Evolutionary conservation across 1,140 invertebrate genomes (phyloP).

Genomic region (Monochamus saltuarius): DNA sequence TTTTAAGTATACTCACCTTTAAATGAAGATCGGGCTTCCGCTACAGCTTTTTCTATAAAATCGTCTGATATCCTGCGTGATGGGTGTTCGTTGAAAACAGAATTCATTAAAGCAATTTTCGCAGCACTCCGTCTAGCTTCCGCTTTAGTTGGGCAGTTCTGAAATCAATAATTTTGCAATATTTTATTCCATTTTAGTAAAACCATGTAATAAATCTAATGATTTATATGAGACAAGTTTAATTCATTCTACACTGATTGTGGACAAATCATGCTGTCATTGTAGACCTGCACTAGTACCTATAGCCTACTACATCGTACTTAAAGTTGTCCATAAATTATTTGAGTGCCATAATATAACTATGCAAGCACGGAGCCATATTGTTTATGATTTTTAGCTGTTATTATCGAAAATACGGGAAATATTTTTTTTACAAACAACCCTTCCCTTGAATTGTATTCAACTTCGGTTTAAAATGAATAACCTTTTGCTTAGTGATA

Average conservation of each 20-base stretch:
- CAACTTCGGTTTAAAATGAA: background rate
- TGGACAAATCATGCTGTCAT: too few species aligned
- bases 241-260: too few species aligned
- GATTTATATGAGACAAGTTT: too few species aligned
- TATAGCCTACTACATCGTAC: too few species aligned
- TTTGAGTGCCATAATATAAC: too few species aligned
- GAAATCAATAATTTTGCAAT: constrained; percentile 41
- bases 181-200: constrained; percentile 3
- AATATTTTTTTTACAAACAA: background rate
- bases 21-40: constrained; percentile 76
- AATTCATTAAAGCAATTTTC: constrained; percentile 96
- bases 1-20: constrained; percentile 48
- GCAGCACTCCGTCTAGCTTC: constrained; percentile 90
- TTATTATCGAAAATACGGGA: too few species aligned
- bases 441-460: too few species aligned
- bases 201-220: background rate
- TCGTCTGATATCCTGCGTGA: constrained; percentile 90
- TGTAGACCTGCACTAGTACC: too few species aligned
- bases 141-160: constrained; percentile 93
- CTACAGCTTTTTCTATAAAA: constrained; percentile 90
- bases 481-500: background rate
- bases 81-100: constrained; percentile 94
- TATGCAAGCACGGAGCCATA: too few species aligned
- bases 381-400: too few species aligned
- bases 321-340: too few species aligned